Base-by-base conservation (phyloP, 2,113 vertebrate genomes). In the Nyctereutes procyonoides region DNA sequence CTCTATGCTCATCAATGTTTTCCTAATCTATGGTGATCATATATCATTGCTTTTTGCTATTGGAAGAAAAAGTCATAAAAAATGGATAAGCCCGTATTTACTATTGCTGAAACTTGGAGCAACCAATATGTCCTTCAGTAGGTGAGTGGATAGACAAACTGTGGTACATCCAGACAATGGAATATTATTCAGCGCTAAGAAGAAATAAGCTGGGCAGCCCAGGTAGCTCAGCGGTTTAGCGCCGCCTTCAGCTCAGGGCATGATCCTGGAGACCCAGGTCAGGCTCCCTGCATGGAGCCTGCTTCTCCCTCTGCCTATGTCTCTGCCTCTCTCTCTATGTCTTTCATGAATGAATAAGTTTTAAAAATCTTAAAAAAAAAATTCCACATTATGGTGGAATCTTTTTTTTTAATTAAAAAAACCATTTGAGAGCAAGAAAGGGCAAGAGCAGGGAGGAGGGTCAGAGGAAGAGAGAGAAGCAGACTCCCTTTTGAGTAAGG, bases 41-140 rank as follows among this genome's bases (percentile, higher is more conserved):
- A 15, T 80, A 17, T 19, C 26, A 35, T 83, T 92, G n/a, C n/a
- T 87, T 95, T 74, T 65, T 73, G 38, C 67, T 65, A 62, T 0
- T n/a, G 62, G 51, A 90, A 96, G 30, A 73, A 86, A 97, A 43
- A 90, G 43, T 32, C 38, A 58, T 74, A 24, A 86, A 76, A 80
- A 76, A 58, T 43, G 14, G 26, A 43, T 84, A 38, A 88, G 22
- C 22, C 1, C 8, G 85, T 76, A n/a, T 76, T 56, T 10, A 22
- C 38, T 82, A 83, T 58, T 8, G 58, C 20, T 60, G 32, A 83
- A 79, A 62, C 2, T 5, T 67, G 77, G 55, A 83, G 53, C 67
- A 63, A 62, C 30, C 76, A 90, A 83, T 35, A 84, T 16, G 3
- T 38, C 65, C 43, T 95, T 90, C 35, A 30, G 1, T 28, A 38